Evolutionary conservation across 2,797 vertebrate genomes (phyloP).

Genomic region (Gambelia wislizenii): DNA sequence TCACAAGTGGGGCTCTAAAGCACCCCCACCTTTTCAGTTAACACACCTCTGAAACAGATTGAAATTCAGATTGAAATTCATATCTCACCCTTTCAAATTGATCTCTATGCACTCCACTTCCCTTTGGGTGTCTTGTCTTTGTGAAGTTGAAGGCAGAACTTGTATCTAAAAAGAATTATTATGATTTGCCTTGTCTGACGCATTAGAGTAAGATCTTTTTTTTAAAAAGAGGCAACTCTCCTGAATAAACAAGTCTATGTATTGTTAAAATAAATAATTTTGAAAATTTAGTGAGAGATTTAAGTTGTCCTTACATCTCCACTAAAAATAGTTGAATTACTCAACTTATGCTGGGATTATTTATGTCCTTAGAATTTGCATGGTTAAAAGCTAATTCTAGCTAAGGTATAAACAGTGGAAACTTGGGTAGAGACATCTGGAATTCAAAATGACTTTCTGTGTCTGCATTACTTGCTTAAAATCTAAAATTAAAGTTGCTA

Average conservation of each 20-base stretch:
- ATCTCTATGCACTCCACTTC: no score
- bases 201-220: no score
- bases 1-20: no score
- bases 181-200: no score
- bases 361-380: not conserved
- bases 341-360: not conserved
- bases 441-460: not conserved
- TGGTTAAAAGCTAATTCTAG: not conserved
- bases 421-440: fast-evolving
- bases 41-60: no score
- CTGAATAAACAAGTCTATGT: not conserved
- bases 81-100: no score
- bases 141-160: no score
- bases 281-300: not conserved
- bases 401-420: not conserved
- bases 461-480: fast-evolving
- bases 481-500: not conserved
- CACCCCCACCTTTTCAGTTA: no score
- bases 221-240: not conserved
- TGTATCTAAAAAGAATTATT: no score
- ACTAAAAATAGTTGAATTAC: not conserved
- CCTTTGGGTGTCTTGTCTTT: no score
- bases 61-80: no score
- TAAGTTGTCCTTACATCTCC: not conserved
- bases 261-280: not conserved